Evolutionary conservation across 2,797 vertebrate genomes (phyloP).

Genomic region (Thamnophis elegans): DNA sequence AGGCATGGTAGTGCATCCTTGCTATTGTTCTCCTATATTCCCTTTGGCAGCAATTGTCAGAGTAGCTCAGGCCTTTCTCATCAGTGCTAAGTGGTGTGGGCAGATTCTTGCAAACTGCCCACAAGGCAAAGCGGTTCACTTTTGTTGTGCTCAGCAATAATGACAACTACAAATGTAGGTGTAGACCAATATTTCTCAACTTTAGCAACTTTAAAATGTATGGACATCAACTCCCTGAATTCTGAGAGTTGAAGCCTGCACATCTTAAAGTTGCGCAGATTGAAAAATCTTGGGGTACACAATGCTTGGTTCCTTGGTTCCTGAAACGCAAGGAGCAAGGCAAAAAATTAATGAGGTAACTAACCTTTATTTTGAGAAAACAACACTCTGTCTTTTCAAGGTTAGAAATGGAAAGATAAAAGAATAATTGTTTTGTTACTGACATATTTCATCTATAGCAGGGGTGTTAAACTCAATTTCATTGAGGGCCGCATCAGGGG

Average conservation of each 20-base stretch:
- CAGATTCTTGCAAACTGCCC: slow-evolving; percentile 14
- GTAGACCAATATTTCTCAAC: background rate
- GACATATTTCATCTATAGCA: background rate
- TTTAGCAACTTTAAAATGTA: background rate
- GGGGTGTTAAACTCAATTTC: too few species aligned
- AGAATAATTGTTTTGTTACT: background rate
- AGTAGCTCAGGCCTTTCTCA: slow-evolving; percentile 16
- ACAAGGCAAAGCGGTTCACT: background rate
- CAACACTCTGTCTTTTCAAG: background rate
- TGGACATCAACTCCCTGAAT: background rate
- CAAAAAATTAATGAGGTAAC: background rate
- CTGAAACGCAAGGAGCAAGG: background rate
- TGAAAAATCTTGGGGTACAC: background rate
- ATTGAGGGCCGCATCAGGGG: too few species aligned
- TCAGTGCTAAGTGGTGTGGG: background rate
- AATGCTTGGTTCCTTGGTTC: background rate
- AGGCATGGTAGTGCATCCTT: background rate
- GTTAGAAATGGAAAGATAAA: background rate
- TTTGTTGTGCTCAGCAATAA: slow-evolving; percentile 8
- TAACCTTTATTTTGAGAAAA: background rate
- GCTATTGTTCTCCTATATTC: slow-evolving; percentile 20
- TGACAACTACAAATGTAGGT: background rate
- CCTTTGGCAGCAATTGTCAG: background rate
- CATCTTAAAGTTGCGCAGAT: background rate
- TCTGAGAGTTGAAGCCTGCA: background rate